Base-by-base conservation (phyloP, 2,888 invertebrate genomes). In the Netelia fuscicornis region DNA sequence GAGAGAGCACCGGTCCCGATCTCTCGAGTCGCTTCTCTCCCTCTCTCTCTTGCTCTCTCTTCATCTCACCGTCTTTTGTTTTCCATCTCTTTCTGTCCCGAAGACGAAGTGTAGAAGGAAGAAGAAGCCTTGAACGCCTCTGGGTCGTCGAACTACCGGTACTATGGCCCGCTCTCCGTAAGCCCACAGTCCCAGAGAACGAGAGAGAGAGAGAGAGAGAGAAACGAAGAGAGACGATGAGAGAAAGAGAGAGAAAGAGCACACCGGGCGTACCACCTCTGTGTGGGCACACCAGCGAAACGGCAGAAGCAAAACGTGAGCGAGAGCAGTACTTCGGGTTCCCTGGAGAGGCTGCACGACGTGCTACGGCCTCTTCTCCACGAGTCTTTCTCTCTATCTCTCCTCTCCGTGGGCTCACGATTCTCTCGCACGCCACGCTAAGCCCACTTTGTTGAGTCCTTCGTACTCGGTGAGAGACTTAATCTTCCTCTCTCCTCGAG, bases 131-230 rank as follows among this genome's bases (percentile, higher is more conserved):
- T 92, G 92, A 91, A 90, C 89, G 89, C 87, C 79, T 78, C 86
- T 87, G 86, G 91, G 91, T 92, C 92, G 88, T 91, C 90, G 92
- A 92, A 92, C 92, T 89, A 90, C 88, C 88, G 88, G 88, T 81
- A 83, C 81, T 77, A 81, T 81, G 85, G 81, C 67, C 83, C 85
- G 75, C 54, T 77, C 72, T 77, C 72, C 60, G n/a, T 83, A 79
- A 72, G 75, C 75, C 75, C 60, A 25, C 60, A 42, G 25, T 37
- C n/a, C 68, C 44, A 60, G 65, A 30, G 67, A 80, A 37, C 37
- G 6, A 0, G 74, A 56, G 37, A 62, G 62, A 30, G 25, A 30
- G 25, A 30, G 37, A 30, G 13, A 13, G 72, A 56, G 54, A 62
- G 62, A 30, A 10, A 25, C 25, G 13, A 10, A 30, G 62, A 62